Base-by-base conservation (phyloP, 2,797 vertebrate genomes). In the Sebastes matsubarae region DNA sequence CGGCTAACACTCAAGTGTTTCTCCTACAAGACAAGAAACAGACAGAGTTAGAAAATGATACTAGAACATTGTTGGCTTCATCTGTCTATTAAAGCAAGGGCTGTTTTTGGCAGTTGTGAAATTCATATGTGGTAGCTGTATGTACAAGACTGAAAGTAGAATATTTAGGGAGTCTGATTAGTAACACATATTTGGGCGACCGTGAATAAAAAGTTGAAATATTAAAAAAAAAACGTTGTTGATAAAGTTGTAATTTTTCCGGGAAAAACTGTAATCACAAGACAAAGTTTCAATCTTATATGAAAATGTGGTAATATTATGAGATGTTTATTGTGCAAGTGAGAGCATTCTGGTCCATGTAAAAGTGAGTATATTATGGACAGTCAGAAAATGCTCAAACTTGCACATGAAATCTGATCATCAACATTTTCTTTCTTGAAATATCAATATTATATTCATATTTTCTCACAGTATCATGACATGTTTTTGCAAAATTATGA, bases 21-120 rank as follows among this genome's bases (percentile, higher is more conserved):
- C 14, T 79, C 83, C 91, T 89, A 52, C 66, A 73, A 70, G 52
- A 24, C 75, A 74, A 24, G 13, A 58, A 72, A 77, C 5, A 3
- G 1, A 79, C 46, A 81, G 10, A 70, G 42, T 80, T 18, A 71
- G 58, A 60, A 27, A 16, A 29, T 2, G 11, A 60, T 18, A 10
- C 25, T 20, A 5, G 27, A 20, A 69, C 32, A 38, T 14, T 20
- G 14, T 14, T 16, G 20, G 12, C 29, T 59, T 59, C 27, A 32
- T 25, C 16, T 38, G 18, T 8, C 55, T 52, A 32, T 38, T 54
- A 36, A 4, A 24, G 36, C 13, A 14, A 38, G 5, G 36, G 36
- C 13, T 14, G 20, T 50, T 18, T 50, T 4, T 57, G 6, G 14
- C 27, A 18, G 46, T 8, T 50, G 46, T 50, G 42, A 46, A 8